Evolutionary conservation across 2,888 invertebrate genomes (phyloP).

Genomic region (Acronicta aceris): DNA sequence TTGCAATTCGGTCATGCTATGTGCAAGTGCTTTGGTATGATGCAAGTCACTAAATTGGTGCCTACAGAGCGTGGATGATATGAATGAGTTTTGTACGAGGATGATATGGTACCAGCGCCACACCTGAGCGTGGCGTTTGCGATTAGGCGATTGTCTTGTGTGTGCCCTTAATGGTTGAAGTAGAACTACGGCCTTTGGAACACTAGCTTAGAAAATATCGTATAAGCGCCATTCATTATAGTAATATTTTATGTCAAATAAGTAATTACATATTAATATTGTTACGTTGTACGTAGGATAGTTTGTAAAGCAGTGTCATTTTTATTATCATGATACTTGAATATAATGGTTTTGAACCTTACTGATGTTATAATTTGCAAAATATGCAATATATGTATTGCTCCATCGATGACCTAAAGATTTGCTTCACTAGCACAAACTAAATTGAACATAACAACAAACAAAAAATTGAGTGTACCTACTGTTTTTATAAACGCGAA

Average conservation of each 20-base stretch:
- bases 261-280: constrained; percentile 40
- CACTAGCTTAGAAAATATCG: constrained; percentile 31
- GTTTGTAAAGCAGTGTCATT: constrained; percentile 50
- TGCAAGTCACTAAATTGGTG: constrained; percentile 49
- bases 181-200: constrained; percentile 44
- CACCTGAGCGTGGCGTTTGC: background rate
- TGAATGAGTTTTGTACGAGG: constrained; percentile 10
- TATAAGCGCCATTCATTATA: constrained; percentile 53
- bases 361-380: constrained; percentile 21
- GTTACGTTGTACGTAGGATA: constrained; percentile 58
- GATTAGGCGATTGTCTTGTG: background rate
- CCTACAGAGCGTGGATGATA: constrained; percentile 32
- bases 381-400: constrained; percentile 27
- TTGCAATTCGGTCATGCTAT: constrained; percentile 20
- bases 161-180: constrained; percentile 11
- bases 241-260: constrained; percentile 33
- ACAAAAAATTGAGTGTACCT: too few species aligned
- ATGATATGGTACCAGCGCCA: constrained; percentile 11
- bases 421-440: background rate
- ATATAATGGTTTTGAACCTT: constrained; percentile 66
- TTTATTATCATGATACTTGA: constrained; percentile 57
- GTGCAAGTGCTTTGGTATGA: constrained; percentile 31
- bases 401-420: background rate
- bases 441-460: too few species aligned
- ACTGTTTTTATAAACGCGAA: background rate